Evolutionary conservation across 2,113 vertebrate species (phyloP), one percentile per base, ranked within the genome.

Genomic region (Microtus richardsoni): DNA sequence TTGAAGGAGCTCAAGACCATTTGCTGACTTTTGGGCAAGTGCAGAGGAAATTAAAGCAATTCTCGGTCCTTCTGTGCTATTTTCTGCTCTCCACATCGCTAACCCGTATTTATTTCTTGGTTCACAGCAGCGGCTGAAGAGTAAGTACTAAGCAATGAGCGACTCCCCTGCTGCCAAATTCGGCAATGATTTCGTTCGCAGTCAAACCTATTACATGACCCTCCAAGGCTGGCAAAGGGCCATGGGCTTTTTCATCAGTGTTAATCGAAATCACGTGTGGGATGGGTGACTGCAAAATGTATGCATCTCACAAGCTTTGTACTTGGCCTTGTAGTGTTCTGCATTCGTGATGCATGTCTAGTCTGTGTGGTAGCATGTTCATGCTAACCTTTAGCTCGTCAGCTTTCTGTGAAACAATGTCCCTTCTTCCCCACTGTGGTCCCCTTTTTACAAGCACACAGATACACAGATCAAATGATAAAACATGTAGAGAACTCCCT

Each of bases 91-190:
- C 90, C 66, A 30, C 86, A 79, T 92, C 90, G 84, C 85, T 92
- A 90, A 97, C 94, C 91, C 36, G 7, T 95, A 93, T 89, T 97
- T 97, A 92, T 95, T 96, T 97, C 94, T 96, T 89, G 62, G 95
- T 97, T 97, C 96, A 89, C 84, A 80, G 90, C 93, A 87, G 68
- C 64, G 80, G 96, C 96, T 89, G 95, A 73, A 74, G 89, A 96
- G 71, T 90, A 88, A 92, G 71, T 88, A 88, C 95, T 88, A 89
- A 74, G 90, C 73, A 93, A 93, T 73, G 91, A 96, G 96, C 88
- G 85, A 93, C 80, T 92, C 92, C 75, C 91, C 77, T 4, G 19
- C 75, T 39, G 41, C 77, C 85, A 54, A 89, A 96, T 96, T 16
- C 78, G 73, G 66, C 58, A 3, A 36, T 22, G 77, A 97, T 91